Evolutionary conservation across 2,888 invertebrate species (phyloP).

Genomic region (Amphipyra tragopoginis): DNA sequence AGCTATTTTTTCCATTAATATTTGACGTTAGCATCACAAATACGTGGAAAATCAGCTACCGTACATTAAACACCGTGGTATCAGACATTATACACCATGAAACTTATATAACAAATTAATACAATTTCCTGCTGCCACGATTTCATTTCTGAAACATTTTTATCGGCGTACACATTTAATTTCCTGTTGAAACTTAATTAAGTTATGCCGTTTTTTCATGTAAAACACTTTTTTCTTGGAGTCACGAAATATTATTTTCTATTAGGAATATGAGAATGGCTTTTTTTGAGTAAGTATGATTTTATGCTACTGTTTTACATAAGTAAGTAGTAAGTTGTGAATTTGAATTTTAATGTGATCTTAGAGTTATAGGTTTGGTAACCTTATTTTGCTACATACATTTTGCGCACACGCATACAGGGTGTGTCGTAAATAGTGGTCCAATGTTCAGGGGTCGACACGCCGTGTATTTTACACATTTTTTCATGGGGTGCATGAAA

Average conservation of each 20-base stretch:
- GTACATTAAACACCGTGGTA: not conserved
- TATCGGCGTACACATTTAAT: conserved; percentile 70
- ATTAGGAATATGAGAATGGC: conserved; percentile 32
- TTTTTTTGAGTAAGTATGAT: conserved; percentile 52
- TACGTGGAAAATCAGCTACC: not conserved
- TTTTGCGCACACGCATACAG: not conserved
- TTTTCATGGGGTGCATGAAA: too few species aligned
- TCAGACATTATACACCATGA: conserved; percentile 26
- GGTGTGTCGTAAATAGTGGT: too few species aligned
- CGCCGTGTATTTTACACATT: too few species aligned
- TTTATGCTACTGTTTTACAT: conserved; percentile 56
- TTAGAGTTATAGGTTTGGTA: conserved; percentile 42
- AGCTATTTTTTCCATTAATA: not conserved
- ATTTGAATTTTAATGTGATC: conserved; percentile 49
- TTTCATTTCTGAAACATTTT: conserved; percentile 63
- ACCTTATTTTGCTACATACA: conserved; percentile 2
- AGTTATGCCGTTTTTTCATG: conserved; percentile 60
- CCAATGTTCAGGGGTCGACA: too few species aligned
- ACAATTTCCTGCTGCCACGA: conserved; percentile 60
- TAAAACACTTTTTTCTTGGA: conserved; percentile 60
- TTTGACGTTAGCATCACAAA: not conserved
- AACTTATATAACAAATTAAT: conserved; percentile 57
- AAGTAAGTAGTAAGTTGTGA: conserved; percentile 47
- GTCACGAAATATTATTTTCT: conserved; percentile 65
- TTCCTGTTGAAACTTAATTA: conserved; percentile 77